A percentile compares a stretch with the other conserved stretches of the same genome.
Conservation (phyloP, 2,113 vertebrate species). For the Gnathochromis pfefferi region DNA sequence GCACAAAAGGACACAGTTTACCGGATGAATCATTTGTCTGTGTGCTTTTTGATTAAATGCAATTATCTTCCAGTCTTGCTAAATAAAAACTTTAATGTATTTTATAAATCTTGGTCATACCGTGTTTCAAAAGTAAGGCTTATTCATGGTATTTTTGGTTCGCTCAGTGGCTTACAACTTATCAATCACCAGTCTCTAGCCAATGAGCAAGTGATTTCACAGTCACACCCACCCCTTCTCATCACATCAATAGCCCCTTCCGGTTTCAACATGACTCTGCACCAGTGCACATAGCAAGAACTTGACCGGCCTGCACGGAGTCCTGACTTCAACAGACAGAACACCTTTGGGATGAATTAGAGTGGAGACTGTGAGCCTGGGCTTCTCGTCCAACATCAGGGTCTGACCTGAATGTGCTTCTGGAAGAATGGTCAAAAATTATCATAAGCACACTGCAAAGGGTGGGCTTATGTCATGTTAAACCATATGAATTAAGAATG, state of each 20-base stretch:
- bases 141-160: background rate
- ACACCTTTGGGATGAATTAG: background rate
- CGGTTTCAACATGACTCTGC: background rate
- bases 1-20: background rate
- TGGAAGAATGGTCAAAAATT: background rate
- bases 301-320: background rate
- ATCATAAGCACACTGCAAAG: background rate
- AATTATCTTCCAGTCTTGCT: background rate
- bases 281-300: background rate
- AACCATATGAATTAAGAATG: background rate
- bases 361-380: background rate
- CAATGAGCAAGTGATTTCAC: background rate
- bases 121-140: background rate
- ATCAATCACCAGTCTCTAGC: background rate
- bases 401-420: background rate
- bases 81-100: background rate
- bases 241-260: background rate
- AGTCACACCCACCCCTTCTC: background rate
- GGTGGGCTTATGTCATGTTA: background rate
- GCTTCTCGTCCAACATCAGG: background rate
- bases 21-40: conserved; percentile 4
- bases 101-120: background rate
- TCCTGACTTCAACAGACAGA: background rate
- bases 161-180: background rate
- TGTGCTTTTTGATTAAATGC: background rate